Evolutionary conservation across 2,113 vertebrate species (phyloP), one percentile per base, ranked within the genome.

Genomic region (Paramormyrops kingsleyae): DNA sequence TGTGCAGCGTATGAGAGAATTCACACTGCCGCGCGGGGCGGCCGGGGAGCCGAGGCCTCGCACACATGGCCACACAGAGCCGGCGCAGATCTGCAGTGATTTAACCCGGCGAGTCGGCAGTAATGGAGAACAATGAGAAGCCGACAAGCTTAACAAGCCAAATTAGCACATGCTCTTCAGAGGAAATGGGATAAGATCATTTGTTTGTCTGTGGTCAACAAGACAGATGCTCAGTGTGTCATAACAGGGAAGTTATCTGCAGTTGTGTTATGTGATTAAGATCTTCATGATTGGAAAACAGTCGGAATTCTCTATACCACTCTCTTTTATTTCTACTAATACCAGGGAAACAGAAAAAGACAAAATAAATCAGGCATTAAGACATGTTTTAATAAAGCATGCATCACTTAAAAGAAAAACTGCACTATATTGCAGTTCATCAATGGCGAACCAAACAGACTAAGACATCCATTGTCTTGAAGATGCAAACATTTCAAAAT

Each of bases 1-100:
- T 85, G 91, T 87, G 90, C 50, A 39, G 56, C 15, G 90, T 90
- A 92, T 89, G 92, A 92, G 91, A 95, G 77, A 94, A 91, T 94
- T 95, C 95, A 91, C 90, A 95, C 92, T 0, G 90, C 91, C 92
- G 89, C 31, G 84, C 27, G 49, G 89, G 91, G 50, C 44, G 91
- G 91, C 0, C 90, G 56, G 0, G 90, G 91, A 87, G 91, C 83
- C 13, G 46, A 88, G 90, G 84, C 52, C 39, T 88, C 31, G 90
- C 90, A 13, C 27, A 0, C 62, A 35, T 46, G 35, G 49, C 52
- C 24, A 31, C 66, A 24, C 56, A 2, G 46, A 49, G 46, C 59
- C 83, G 39, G 5, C 62, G 24, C 19, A 47, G 84, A 39, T 47
- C 56, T 52, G 49, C 35, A 0, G 83, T 50, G 52, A 88, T 84